Percentiles rank a stretch among this genome's conserved stretches.
Evolutionary conservation across 2,888 invertebrate genomes (phyloP).

Genomic region (Lasioglossum morio): DNA sequence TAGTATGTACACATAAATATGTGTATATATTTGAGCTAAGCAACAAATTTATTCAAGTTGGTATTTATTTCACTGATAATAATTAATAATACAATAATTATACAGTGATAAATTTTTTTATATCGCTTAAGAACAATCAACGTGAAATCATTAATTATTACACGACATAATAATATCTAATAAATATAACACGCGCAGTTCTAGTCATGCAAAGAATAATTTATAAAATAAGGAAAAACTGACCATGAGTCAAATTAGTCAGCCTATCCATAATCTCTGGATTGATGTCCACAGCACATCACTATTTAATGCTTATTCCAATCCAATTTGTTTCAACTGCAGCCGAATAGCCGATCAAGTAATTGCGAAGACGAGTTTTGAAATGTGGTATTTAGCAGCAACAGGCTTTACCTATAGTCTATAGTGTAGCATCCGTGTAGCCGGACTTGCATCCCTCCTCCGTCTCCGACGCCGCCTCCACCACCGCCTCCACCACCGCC

Average conservation of each 20-base stretch:
- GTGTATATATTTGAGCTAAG: too few species aligned
- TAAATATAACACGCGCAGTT: not conserved
- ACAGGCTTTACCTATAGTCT: slow-evolving; percentile 82
- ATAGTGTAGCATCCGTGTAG: slow-evolving; percentile 50
- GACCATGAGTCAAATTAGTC: slow-evolving; percentile 80
- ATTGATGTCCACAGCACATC: slow-evolving; percentile 79
- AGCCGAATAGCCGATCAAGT: slow-evolving; percentile 56
- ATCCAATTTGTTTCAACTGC: slow-evolving; percentile 37
- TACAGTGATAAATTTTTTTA: not conserved
- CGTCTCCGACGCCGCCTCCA: not conserved
- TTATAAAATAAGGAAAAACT: slow-evolving; percentile 66
- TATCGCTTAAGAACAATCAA: not conserved
- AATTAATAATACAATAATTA: not conserved
- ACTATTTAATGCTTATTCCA: slow-evolving; percentile 70
- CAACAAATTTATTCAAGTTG: not conserved
- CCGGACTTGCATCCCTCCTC: slow-evolving; percentile 74
- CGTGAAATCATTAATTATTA: not conserved
- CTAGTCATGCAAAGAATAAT: not conserved
- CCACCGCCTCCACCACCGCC: not conserved
- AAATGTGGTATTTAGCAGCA: slow-evolving; percentile 80
- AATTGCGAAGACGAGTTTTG: slow-evolving; percentile 66
- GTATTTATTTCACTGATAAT: not conserved
- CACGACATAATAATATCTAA: not conserved
- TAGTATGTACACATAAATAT: too few species aligned
- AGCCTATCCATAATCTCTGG: slow-evolving; percentile 82